Evolutionary conservation across 23 tunicate genomes (phyloP), one percentile per base, ranked within the genome.

Genomic region (Phallusia fumigata): DNA sequence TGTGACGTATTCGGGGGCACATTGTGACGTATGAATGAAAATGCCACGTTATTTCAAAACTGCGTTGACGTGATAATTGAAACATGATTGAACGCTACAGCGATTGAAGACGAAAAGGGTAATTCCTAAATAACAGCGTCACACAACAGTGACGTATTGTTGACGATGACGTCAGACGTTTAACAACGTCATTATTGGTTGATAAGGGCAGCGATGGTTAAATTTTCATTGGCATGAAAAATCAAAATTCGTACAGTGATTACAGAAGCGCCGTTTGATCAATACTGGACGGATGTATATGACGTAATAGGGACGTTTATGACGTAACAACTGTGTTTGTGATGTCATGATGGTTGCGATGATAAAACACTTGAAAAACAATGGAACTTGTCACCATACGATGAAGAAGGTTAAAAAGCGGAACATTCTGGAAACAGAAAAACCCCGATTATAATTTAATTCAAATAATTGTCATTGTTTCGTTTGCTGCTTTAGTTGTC

Each of bases 341-440:
- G 77, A 74, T 33, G 77, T 74, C 40, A 74, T 74, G 40, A 74
- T 33, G 44, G 34, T 18, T 31, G 77, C 69, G 69, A 58, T 58
- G 69, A 58, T 6, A 22, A 58, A 58, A 58, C 69, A 58, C 69
- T 58, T 58, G 28, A 24, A 58, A 13, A 51, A 24, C 5, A 58
- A 6, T 58, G 69, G 69, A 58, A 58, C 69, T 58, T 58, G 69
- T 21, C 69, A 24, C 26, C 16, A 13, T 21, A 22, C 69, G 69
- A 58, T 22, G 69, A 58, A 21, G 69, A 58, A 58, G 16, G 13
- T 21, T 58, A 5, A 24, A 58, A 21, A 58, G 16, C 69, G 69
- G 69, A 58, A 58, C 69, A 58, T 58, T 58, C 69, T 58, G 28
- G 3, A 58, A 58, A 13, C 8, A 13, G 3, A 58, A 22, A 58